These are phyloP conservation scores for Lepeophtheirus nordmannii DNA, from an alignment of 2,888 invertebrate species.

Conservation along the genomic window DNA sequence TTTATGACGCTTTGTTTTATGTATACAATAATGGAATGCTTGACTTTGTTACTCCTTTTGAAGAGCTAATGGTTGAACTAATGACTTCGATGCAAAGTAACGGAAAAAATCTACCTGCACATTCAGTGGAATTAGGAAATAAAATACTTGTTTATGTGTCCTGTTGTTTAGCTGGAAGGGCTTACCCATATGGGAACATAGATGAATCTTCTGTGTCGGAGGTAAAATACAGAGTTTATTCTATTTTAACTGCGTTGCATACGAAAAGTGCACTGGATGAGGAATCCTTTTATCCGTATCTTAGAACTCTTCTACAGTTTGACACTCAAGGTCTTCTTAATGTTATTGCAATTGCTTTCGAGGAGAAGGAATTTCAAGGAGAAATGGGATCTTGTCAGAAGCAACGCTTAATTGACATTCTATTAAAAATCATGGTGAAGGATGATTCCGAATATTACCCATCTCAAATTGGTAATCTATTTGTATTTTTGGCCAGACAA, in stretches of 20 bases:
- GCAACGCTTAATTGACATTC: slow-evolving; percentile 59
- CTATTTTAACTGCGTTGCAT: slow-evolving; percentile 52
- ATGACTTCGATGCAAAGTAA: slow-evolving; percentile 34
- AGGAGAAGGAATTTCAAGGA: slow-evolving; percentile 57
- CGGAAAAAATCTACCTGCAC: slow-evolving; percentile 30
- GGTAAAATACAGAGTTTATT: slow-evolving; percentile 57
- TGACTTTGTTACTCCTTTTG: slow-evolving; percentile 57
- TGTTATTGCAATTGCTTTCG: slow-evolving; percentile 66
- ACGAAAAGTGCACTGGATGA: slow-evolving; percentile 43
- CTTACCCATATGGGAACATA: slow-evolving; percentile 60
- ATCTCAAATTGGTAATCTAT: slow-evolving; percentile 46
- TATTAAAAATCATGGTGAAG: slow-evolving; percentile 40
- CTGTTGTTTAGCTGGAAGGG: slow-evolving; percentile 68
- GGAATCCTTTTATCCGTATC: slow-evolving; percentile 53
- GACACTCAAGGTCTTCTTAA: slow-evolving; percentile 72
- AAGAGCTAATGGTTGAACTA: slow-evolving; percentile 46
- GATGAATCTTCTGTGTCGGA: slow-evolving; percentile 44
- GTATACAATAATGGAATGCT: slow-evolving; percentile 58
- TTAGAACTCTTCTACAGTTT: slow-evolving; percentile 45
- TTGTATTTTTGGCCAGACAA: slow-evolving; percentile 50
- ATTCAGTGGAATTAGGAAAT: slow-evolving; percentile 51
- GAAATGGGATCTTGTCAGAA: slow-evolving; percentile 54
- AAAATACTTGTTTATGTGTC: slow-evolving; percentile 68
- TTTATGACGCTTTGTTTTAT: slow-evolving; percentile 56
- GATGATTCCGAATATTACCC: slow-evolving; percentile 32